phyloP scores from a whole-genome alignment of 2,797 vertebrate genomes.

The Meda fulgida region DNA sequence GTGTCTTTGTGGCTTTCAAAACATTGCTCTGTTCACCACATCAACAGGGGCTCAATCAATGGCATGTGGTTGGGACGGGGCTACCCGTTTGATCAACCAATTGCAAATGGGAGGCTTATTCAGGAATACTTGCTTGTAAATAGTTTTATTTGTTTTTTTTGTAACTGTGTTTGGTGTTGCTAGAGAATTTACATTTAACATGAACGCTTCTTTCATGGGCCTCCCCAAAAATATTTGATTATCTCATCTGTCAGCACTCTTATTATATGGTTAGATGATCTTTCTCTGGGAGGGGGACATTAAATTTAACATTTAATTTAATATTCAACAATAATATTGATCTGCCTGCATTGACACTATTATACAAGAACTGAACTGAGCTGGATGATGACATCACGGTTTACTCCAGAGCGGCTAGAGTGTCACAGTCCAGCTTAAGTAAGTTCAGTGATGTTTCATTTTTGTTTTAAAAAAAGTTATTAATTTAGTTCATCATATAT shows the following conservation, averaged over 20 bases:
- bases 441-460: too few relatives aligned
- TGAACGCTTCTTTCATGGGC: neutral
- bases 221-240: neutral
- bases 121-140: neutral
- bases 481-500: too few relatives aligned
- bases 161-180: neutral
- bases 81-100: neutral
- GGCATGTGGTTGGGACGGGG: neutral
- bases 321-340: too few relatives aligned
- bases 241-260: constrained; percentile 15
- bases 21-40: neutral
- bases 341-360: too few relatives aligned
- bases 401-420: too few relatives aligned
- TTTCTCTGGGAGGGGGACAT: too few relatives aligned
- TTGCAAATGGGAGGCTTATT: neutral
- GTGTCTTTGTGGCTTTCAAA: neutral
- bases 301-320: too few relatives aligned
- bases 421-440: too few relatives aligned
- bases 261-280: constrained; percentile 15
- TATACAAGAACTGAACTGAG: too few relatives aligned
- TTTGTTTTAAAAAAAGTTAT: too few relatives aligned
- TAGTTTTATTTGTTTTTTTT: too few relatives aligned
- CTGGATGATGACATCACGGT: too few relatives aligned
- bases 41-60: neutral
- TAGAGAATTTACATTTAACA: constrained; percentile 8